Conservation (phyloP, 2,113 vertebrate species). For the Seriola quinqueradiata region DNA sequence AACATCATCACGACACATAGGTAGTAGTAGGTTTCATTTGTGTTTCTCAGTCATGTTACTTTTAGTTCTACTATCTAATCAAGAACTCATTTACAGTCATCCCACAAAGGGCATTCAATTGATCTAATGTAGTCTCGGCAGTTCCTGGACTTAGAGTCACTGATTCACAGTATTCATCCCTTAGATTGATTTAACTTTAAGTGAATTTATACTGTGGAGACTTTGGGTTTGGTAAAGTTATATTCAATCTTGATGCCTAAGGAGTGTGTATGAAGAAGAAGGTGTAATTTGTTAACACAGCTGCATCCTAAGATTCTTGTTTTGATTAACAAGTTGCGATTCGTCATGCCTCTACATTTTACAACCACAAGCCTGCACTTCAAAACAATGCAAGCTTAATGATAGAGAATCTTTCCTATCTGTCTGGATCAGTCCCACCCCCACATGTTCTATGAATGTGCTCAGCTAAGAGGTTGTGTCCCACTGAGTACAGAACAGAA, state of each 20-base stretch:
- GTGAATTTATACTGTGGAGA: background rate
- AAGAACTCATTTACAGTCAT: background rate
- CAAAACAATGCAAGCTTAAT: no score
- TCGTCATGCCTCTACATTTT: no score
- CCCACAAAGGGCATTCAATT: background rate
- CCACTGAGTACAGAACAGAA: no score
- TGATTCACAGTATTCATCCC: background rate
- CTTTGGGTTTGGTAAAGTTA: background rate
- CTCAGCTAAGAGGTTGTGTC: no score
- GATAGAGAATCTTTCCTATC: no score
- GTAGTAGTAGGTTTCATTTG: constrained; percentile 15
- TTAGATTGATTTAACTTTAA: background rate
- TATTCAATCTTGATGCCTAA: background rate
- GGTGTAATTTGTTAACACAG: background rate
- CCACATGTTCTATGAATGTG: no score
- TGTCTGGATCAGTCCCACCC: no score
- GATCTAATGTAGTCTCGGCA: background rate
- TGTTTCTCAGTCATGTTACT: constrained; percentile 26
- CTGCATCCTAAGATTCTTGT: background rate
- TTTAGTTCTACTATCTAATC: constrained; percentile 4
- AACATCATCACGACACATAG: background rate
- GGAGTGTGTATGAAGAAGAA: background rate
- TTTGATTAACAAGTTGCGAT: no score
- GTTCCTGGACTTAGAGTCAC: background rate
- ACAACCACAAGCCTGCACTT: no score